Evolutionary conservation across 2,113 vertebrate species (phyloP).

Genomic region (Odocoileus hemionus): DNA sequence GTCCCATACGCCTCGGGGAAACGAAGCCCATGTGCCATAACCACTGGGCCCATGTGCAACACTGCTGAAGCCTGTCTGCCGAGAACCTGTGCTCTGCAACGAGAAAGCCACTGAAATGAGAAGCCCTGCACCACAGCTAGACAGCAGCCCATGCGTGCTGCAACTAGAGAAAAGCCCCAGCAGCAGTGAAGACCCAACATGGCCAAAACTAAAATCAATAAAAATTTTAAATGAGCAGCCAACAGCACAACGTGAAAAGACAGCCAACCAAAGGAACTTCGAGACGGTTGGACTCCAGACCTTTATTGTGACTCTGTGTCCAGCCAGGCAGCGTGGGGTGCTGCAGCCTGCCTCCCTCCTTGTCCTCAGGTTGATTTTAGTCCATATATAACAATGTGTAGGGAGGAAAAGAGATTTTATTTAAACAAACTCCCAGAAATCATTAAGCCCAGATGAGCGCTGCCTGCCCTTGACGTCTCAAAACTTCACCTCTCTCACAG

Average conservation of each 20-base stretch:
- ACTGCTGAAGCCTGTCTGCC: background rate
- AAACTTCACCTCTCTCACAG: background rate
- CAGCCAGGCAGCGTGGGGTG: fast-evolving
- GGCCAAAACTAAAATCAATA: background rate
- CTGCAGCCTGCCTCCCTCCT: background rate
- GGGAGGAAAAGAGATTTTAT: background rate
- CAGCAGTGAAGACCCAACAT: background rate
- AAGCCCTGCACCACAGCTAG: background rate
- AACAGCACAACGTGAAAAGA: background rate
- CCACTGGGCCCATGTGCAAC: background rate
- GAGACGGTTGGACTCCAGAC: background rate
- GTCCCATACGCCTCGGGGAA: fast-evolving
- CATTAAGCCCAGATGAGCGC: background rate
- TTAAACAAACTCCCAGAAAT: background rate
- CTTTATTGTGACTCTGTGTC: fast-evolving
- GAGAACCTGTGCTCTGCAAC: background rate
- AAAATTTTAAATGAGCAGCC: background rate
- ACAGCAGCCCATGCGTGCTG: fast-evolving
- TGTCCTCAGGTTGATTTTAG: background rate
- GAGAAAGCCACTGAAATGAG: background rate
- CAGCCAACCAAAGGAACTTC: background rate
- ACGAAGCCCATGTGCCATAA: background rate
- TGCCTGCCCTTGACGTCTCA: background rate
- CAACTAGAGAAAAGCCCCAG: background rate
- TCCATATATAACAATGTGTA: fast-evolving